phyloP scores from a whole-genome alignment of 1,140 invertebrate species.

The Teleogryllus occipitalis region DNA sequence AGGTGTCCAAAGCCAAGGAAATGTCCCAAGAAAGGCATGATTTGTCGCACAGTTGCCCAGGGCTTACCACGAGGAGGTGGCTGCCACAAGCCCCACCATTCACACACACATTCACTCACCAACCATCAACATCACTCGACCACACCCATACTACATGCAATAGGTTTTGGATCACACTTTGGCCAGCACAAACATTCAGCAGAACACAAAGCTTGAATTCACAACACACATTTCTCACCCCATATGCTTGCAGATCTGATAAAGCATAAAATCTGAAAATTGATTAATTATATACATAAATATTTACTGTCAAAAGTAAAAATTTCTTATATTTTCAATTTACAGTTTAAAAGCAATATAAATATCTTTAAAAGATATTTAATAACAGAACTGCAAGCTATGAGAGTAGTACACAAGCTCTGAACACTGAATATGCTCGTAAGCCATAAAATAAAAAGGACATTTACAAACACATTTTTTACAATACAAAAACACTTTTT shows the following conservation, averaged over 20 bases:
- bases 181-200: background rate
- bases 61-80: background rate
- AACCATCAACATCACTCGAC: background rate
- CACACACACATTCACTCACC: background rate
- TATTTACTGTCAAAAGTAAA: no score
- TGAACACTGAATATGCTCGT: no score
- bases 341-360: no score
- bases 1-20: background rate
- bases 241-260: background rate
- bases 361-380: no score
- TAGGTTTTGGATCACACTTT: background rate
- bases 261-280: no score
- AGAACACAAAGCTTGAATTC: background rate
- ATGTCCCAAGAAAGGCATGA: background rate
- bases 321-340: no score
- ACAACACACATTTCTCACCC: background rate
- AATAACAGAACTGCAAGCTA: no score
- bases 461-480: no score
- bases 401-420: no score
- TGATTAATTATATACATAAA: no score
- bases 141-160: background rate
- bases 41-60: background rate
- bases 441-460: no score
- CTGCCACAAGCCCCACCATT: background rate
- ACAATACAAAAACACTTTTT: no score